phyloP scores from a whole-genome alignment of 1,140 invertebrate genomes.

The Drosophila murphyi region DNA sequence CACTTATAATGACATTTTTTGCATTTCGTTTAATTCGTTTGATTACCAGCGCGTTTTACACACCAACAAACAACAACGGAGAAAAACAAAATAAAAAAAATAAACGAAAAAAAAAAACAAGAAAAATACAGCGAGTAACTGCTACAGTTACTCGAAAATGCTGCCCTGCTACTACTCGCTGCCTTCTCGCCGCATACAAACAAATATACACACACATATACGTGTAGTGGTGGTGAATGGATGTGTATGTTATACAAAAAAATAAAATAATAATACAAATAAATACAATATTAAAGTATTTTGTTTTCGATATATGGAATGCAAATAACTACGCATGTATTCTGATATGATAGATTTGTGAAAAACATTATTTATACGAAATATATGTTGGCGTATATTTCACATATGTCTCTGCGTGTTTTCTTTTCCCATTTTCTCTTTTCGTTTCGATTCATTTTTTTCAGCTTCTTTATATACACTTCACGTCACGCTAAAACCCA shows the following conservation, averaged over 20 bases:
- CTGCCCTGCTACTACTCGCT: slow-evolving; percentile 44
- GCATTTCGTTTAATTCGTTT: slow-evolving; percentile 4
- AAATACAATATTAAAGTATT: slow-evolving; percentile 53
- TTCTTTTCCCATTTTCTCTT: slow-evolving; percentile 60
- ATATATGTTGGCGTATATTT: slow-evolving; percentile 60
- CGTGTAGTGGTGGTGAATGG: slow-evolving; percentile 15
- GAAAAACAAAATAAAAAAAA: slow-evolving; percentile 17
- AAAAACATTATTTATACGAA: slow-evolving; percentile 47
- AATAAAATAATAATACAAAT: slow-evolving; percentile 27
- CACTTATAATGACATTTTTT: slow-evolving; percentile 31
- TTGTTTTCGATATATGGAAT: slow-evolving; percentile 42
- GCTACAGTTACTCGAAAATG: slow-evolving; percentile 49
- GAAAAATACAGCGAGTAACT: slow-evolving; percentile 68
- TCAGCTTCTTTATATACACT: slow-evolving; percentile 64
- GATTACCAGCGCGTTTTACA: slow-evolving; percentile 27
- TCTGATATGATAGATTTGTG: slow-evolving; percentile 24
- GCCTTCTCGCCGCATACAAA: slow-evolving; percentile 39
- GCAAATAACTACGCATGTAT: slow-evolving; percentile 59
- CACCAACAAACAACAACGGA: slow-evolving; percentile 39
- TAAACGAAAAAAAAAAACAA: slow-evolving; percentile 39
- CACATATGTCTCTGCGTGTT: slow-evolving; percentile 75
- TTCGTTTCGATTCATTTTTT: slow-evolving; percentile 46
- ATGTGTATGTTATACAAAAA: slow-evolving; percentile 37
- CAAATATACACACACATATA: slow-evolving; percentile 15
- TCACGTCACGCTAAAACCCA: slow-evolving; percentile 75